Base-by-base conservation (phyloP, 2,113 vertebrate species). In the Semnopithecus entellus region DNA sequence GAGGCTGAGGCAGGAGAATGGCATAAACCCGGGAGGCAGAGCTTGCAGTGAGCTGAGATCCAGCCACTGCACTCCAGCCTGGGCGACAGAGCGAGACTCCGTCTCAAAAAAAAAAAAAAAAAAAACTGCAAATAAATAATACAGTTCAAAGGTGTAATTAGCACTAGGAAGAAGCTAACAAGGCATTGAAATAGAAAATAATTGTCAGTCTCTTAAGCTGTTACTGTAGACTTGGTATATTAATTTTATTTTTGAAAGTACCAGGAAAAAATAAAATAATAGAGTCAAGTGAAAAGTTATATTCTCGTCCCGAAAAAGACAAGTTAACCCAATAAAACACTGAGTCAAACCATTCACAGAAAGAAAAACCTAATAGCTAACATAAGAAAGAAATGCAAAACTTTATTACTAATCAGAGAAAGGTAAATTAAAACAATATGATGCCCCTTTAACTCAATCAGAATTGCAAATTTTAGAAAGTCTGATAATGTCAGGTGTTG, bases 241-340 rank as follows among this genome's bases (percentile, higher is more conserved):
- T 92, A 20, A 18, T 52, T 87, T 94, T 84, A 48, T 40, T 95
- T 94, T 89, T 50, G 9, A 88, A n/a, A 92, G 61, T 48, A 50
- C 25, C 1, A 17, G 35, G 25, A 83, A 95, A 82, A 38, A 73
- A 68, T 68, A 84, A 95, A 93, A 73, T n/a, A 78, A 75, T 20
- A 88, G 25, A 27, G 64, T 55, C 52, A 86, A 86, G 50, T 86
- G 57, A 61, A 90, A 95, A 88, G 55, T 48, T 68, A 43, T 32
- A 59, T 48, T 86, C 35, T 88, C 11, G 27, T 45, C 59, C 70
- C 16, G 6, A 43, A 76, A 90, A 83, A 40, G 14, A 72, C 40
- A 80, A 22, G 16, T 32, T 55, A 75, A 87, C 8, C 43, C 32
- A 52, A 13, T 50, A 59, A 32, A 86, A 59, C 79, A 52, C 40